These are phyloP conservation scores for Lissocephala sabroskyi DNA, from an alignment of 2,888 invertebrate genomes.

Conservation along the genomic window DNA sequence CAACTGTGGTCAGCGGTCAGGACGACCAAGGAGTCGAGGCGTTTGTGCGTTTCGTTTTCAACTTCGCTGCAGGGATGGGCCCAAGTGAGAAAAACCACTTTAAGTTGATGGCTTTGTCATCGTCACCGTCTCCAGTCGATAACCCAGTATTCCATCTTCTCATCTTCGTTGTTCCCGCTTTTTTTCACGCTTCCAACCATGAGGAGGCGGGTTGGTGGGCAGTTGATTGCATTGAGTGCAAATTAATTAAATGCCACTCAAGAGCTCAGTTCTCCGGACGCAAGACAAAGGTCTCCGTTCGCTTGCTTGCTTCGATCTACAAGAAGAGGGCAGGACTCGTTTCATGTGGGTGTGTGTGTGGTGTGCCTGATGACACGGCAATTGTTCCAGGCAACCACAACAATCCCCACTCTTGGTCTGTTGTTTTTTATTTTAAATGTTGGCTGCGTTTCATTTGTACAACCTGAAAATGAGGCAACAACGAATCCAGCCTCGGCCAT, in stretches of 20 bases:
- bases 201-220: background rate
- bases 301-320: slow-evolving; percentile 6
- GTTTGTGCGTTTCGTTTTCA: background rate
- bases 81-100: slow-evolving; percentile 18
- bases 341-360: slow-evolving; percentile 15
- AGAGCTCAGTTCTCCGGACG: slow-evolving; percentile 9
- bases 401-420: too few species aligned
- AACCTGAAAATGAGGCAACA: too few species aligned
- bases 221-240: slow-evolving; percentile 33
- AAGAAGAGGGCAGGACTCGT: too few species aligned
- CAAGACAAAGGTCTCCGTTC: slow-evolving; percentile 14
- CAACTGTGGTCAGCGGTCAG: background rate
- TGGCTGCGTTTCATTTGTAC: too few species aligned
- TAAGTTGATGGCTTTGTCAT: slow-evolving; percentile 9
- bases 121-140: background rate
- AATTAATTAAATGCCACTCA: slow-evolving; percentile 65
- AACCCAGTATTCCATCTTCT: background rate
- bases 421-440: too few species aligned
- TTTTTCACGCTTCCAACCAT: background rate
- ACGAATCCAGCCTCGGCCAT: too few species aligned
- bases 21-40: background rate
- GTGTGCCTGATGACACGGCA: slow-evolving; percentile 28
- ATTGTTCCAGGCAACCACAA: too few species aligned
- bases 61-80: background rate
- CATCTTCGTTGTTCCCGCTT: too few species aligned